Evolutionary conservation across 2,888 invertebrate genomes (phyloP).

Genomic region (Cryptocephalus primarius): DNA sequence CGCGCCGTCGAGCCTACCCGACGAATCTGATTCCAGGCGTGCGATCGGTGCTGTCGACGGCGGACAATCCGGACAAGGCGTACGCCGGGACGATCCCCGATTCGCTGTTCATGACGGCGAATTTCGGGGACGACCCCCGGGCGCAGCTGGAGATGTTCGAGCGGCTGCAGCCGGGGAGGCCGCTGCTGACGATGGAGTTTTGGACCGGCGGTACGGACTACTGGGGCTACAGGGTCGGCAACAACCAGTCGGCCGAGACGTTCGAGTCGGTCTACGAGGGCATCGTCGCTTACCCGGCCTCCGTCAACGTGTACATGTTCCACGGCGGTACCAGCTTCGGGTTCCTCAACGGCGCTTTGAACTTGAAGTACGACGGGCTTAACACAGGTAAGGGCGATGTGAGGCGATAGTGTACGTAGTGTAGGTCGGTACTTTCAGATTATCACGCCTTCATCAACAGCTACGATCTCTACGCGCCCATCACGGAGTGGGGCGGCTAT

Average conservation of each 20-base stretch:
- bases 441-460: constrained; percentile 35
- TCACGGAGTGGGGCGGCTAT: constrained; percentile 81
- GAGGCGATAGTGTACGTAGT: too few species aligned
- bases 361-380: constrained; percentile 4
- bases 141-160: constrained; percentile 35
- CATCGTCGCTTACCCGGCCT: constrained; percentile 25
- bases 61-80: constrained; percentile 31
- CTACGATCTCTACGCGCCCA: constrained; percentile 67
- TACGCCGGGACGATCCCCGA: constrained; percentile 19
- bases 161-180: constrained; percentile 39
- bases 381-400: constrained; percentile 9
- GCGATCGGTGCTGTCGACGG: constrained; percentile 38
- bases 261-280: constrained; percentile 21
- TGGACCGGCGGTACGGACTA: constrained; percentile 54
- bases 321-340: constrained; percentile 82
- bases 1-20: too few species aligned
- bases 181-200: constrained; percentile 48
- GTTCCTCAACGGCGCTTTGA: constrained; percentile 36
- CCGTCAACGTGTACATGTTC: constrained; percentile 86
- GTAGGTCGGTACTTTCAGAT: constrained; percentile 16
- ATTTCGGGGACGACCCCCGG: constrained; percentile 38
- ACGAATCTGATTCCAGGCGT: not conserved
- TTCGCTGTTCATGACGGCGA: constrained; percentile 40
- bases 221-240: constrained; percentile 35
- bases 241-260: constrained; percentile 20